Evolutionary conservation across 2,888 invertebrate species (phyloP), one percentile per base, ranked within the genome.

Genomic region (Thumatha senex): DNA sequence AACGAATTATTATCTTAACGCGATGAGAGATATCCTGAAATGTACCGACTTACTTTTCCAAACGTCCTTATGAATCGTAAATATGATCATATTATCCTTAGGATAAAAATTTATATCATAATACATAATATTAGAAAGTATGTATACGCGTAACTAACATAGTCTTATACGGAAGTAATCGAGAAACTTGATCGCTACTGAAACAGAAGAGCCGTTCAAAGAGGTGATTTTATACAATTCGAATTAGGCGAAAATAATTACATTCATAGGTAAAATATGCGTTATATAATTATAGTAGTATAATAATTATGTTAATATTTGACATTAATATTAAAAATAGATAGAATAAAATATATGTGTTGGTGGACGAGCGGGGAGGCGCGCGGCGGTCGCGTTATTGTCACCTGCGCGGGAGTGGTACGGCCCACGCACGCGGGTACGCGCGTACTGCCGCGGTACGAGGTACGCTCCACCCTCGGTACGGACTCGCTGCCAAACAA

Each of bases 241-340:
- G 89, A 89, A 89, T 89, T 87, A 91, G 90, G 89, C 89, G 77
- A 91, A 89, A 89, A 87, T 86, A 89, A 91, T 89, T 86, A 89
- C 86, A 89, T 90, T 87, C 79, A 89, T 88, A 89, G 86, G 79
- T 91, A 89, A 89, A 90, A 88, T 89, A 91, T 86, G 89, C 85
- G 68, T 84, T 82, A 69, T 68, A 76, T 74, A 76, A 82, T 87
- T 84, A 85, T 85, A 87, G 82, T 89, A 87, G 83, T 89, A 87
- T 85, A 82, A 84, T 89, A 87, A 89, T 89, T 87, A 90, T 84
- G 84, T 87, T 89, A 89, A 89, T 89, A 89, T 90, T 88, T 89
- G 89, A 90, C 89, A 88, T 89, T 89, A 89, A 86, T 90, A 89
- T 90, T 91, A 89, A 90, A 89, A 90, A 89, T 90, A 85, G 86